These are phyloP conservation scores for Phengaris alcon DNA, from an alignment of 2,888 invertebrate genomes.

Conservation along the genomic window DNA sequence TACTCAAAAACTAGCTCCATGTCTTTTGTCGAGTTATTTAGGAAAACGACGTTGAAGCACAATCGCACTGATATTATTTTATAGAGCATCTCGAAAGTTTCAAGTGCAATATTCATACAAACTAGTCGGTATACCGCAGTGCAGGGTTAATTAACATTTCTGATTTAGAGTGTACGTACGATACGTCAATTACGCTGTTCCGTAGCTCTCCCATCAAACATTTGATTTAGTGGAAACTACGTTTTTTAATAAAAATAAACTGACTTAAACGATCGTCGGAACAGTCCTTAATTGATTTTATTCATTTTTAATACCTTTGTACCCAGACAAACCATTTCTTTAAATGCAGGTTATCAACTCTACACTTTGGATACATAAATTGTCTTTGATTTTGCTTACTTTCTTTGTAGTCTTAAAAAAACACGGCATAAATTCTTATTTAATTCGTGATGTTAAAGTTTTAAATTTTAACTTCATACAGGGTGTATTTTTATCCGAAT, in stretches of 20 bases:
- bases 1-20: background rate
- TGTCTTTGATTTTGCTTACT: no score
- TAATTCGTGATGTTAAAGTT: no score
- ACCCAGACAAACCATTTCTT: no score
- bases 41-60: constrained; percentile 5
- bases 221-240: background rate
- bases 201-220: background rate
- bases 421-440: no score
- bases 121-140: constrained; percentile 5
- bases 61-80: background rate
- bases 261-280: background rate
- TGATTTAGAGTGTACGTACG: constrained; percentile 2
- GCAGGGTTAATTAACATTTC: constrained; percentile 22
- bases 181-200: constrained; percentile 9
- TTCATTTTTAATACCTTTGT: background rate
- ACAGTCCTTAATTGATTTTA: background rate
- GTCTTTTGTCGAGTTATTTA: background rate
- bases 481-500: no score
- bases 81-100: background rate
- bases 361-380: no score
- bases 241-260: background rate
- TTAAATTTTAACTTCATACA: no score
- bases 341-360: no score
- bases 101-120: background rate
- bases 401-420: no score